A percentile compares a stretch with the other conserved stretches of the same genome.
phyloP scores from a whole-genome alignment of 2,797 vertebrate genomes.

The Potorous gilbertii region DNA sequence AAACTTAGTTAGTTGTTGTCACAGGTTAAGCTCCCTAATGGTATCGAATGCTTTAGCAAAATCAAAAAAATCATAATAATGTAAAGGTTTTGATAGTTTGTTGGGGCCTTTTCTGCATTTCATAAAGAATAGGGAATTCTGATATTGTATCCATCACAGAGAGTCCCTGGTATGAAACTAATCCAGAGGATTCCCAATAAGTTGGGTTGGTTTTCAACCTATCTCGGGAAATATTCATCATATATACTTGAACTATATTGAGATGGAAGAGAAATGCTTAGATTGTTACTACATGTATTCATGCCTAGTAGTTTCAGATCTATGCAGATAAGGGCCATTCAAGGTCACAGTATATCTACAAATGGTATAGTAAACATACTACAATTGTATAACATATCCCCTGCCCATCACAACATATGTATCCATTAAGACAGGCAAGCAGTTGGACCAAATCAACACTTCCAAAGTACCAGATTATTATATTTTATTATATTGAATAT shows the following conservation, averaged over 20 bases:
- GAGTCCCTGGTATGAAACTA: neutral
- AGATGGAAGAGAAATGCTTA: neutral
- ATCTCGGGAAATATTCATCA: neutral
- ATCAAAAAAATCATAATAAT: neutral
- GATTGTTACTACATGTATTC: neutral
- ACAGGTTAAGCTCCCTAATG: neutral
- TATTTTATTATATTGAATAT: neutral
- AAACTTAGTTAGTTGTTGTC: neutral
- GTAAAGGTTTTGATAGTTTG: neutral
- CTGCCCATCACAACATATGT: neutral
- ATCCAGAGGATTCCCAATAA: neutral
- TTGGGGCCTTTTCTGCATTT: neutral
- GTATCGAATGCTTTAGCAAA: neutral
- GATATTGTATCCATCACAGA: neutral
- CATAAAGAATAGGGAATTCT: neutral
- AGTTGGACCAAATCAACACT: neutral
- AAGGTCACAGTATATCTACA: neutral
- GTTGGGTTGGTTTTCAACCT: neutral
- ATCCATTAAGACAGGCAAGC: neutral
- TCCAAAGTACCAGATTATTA: neutral
- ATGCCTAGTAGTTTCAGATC: neutral
- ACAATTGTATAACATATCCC: neutral
- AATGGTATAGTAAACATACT: neutral
- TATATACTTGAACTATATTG: neutral
- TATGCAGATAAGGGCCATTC: neutral